Percentiles rank a stretch among this genome's conserved stretches.
Conservation (phyloP, 2,113 vertebrate genomes). For the Microcebus jonahi region DNA sequence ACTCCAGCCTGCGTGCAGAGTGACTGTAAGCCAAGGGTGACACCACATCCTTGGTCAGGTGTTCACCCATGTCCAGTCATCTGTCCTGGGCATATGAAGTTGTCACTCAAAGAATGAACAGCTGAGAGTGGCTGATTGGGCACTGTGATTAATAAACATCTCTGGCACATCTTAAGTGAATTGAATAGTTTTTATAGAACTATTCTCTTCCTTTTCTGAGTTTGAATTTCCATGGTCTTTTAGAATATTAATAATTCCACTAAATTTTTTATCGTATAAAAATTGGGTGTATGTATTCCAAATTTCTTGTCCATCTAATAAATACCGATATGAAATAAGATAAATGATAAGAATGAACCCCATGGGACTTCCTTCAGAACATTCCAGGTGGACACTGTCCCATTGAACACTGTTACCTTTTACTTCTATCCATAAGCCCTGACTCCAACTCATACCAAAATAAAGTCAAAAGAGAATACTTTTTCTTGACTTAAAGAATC, state of each 20-base stretch:
- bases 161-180: not conserved
- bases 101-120: not conserved
- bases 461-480: not conserved
- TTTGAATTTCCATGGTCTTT: slow-evolving; percentile 23
- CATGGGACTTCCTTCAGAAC: not conserved
- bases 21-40: not conserved
- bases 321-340: not conserved
- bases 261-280: not conserved
- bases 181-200: not conserved
- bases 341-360: not conserved
- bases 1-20: not conserved
- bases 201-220: not conserved
- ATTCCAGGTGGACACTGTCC: not conserved
- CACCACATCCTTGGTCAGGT: not conserved
- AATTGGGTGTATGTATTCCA: not conserved
- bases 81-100: not conserved
- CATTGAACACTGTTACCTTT: not conserved
- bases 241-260: not conserved
- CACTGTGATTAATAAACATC: not conserved
- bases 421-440: not conserved
- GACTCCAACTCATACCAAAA: not conserved
- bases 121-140: not conserved
- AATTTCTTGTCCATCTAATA: not conserved
- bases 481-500: not conserved
- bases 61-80: not conserved